Conservation (phyloP, 2,888 invertebrate species). For the Mystacides longicornis region DNA sequence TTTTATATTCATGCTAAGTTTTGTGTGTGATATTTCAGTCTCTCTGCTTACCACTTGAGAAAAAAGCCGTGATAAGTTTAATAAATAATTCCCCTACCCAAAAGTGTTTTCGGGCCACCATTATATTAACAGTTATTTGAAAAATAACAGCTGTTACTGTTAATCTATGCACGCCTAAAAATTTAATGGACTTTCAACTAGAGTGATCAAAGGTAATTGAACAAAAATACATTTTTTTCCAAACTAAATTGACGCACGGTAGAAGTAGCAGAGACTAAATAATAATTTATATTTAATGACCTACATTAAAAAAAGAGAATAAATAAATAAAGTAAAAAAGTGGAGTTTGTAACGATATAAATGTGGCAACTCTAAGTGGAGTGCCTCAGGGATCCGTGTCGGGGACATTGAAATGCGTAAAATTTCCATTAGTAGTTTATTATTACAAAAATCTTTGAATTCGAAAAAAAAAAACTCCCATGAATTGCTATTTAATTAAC, state of each 20-base stretch:
- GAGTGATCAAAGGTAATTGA: background rate
- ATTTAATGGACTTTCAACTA: background rate
- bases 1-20: no score
- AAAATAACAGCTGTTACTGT: background rate
- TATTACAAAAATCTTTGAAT: background rate
- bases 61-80: no score
- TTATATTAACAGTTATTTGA: background rate
- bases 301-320: background rate
- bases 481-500: no score
- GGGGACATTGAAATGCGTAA: background rate
- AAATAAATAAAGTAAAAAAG: background rate
- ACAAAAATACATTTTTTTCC: background rate
- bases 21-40: no score
- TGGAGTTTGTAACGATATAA: no score
- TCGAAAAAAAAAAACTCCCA: background rate
- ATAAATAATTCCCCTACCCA: no score
- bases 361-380: background rate
- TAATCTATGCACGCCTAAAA: background rate
- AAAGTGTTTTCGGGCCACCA: no score
- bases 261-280: background rate
- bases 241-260: background rate
- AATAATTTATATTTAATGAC: slow-evolving; percentile 1
- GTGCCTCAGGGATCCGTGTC: background rate
- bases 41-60: no score
- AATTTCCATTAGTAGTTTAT: background rate